These are phyloP conservation scores for Notiomystis cincta DNA, from an alignment of 2,113 vertebrate genomes.

Conservation along the genomic window DNA sequence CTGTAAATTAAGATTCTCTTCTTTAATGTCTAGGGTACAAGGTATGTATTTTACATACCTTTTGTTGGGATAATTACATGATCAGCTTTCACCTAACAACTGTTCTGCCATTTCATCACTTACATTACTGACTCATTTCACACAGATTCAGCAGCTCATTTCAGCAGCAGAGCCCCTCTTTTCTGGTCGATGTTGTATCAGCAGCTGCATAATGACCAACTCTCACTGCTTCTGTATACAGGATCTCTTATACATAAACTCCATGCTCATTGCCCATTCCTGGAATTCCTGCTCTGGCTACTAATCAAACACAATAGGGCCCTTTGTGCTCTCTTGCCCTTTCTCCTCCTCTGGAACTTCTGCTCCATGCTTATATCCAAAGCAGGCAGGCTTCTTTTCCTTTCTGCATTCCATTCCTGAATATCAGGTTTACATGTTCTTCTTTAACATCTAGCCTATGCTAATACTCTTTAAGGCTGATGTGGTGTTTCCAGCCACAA, in stretches of 20 bases:
- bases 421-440: background rate
- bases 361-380: background rate
- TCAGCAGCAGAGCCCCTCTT: background rate
- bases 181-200: background rate
- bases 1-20: background rate
- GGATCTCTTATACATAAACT: background rate
- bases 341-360: background rate
- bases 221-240: background rate
- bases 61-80: background rate
- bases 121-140: background rate
- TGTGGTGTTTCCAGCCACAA: background rate
- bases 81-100: background rate
- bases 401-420: background rate
- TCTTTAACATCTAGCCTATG: background rate
- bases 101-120: background rate
- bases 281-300: background rate
- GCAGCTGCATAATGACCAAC: background rate
- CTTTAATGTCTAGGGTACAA: background rate
- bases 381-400: background rate
- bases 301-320: background rate
- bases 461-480: background rate
- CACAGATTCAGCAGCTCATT: background rate
- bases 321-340: background rate
- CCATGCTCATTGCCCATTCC: background rate
- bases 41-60: background rate